Evolutionary conservation across 2,797 vertebrate species (phyloP), one percentile per base, ranked within the genome.

Genomic region (Phoxinus dragarum): DNA sequence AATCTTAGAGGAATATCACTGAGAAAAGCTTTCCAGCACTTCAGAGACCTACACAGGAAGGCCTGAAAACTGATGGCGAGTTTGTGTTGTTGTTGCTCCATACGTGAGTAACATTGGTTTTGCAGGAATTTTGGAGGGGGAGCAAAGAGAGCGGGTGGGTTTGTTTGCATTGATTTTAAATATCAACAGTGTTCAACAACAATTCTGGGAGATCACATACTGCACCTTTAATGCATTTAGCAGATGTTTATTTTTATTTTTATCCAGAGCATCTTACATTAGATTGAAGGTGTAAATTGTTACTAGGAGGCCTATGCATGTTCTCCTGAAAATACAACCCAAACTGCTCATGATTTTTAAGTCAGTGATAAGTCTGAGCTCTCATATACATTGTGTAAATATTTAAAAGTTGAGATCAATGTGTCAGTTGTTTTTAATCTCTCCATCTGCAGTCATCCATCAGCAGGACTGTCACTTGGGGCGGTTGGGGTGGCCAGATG

Each of bases 391-490:
- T 17, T 40, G 14, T 77, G 23, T 77, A 59, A 27, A 61, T 61
- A 54, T 72, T 72, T 44, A 72, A 44, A 44, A 72, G 17, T 59
- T 27, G 54, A 73, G 38, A 68, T 27, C 82, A 44, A 82, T 27
- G 27, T 74, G 61, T 59, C 67, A 47, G 69, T 80, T 69, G 61
- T 66, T 80, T 81, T 82, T 31, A 44, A 38, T 42, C 64, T 61
- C 42, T 86, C 61, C 64, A 82, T 77, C 69, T 81, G 69, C 77
- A 81, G 86, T 49, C 69, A 81, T 80, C 40, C 40, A 69, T 87
- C 82, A 84, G 40, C 3, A 0, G 40, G 42, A 67, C 68, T 80
- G 82, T 75, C 86, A 44, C 21, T 49, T 12, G 34, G 27, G n/a
- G 40, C 9, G 54, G 54, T 61, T 68, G 69, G 56, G 67, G 80